Evolutionary conservation across 2,113 vertebrate species (phyloP), one percentile per base, ranked within the genome.

Genomic region (Stigmatopora argus): DNA sequence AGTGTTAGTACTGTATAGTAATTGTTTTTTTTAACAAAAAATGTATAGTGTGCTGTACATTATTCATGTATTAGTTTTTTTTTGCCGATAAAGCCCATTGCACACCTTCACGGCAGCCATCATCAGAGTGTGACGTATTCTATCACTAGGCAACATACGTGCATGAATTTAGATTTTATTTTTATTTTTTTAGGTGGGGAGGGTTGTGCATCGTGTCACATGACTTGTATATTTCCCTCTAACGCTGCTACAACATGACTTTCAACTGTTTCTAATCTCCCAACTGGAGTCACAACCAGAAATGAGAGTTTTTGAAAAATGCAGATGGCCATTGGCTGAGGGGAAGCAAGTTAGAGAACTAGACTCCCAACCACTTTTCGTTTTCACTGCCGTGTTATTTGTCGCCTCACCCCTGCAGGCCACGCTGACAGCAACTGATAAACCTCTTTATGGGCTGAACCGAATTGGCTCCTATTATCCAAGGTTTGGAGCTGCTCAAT

Each of bases 391-490:
- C 83, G 86, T 90, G 84, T 90, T 89, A 86, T 89, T 89, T 88
- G 85, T 82, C 69, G 71, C 78, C 79, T 84, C 82, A 83, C 79
- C 85, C 84, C 90, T 87, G 82, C 88, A 86, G 87, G 88, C 84
- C 81, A 86, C 80, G 82, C 86, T 89, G 89, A 90, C 88, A 89
- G 82, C 81, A 83, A 84, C 85, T 84, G 89, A 91, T 91, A 90
- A 90, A 89, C 81, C 86, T 89, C 83, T 90, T 89, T 88, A 89
- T 84, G 84, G 86, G 81, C 85, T 85, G 83, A 84, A 89, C 88
- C 86, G 86, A 90, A 90, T 87, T 90, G 88, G 83, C 81, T 89
- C 81, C 86, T 80, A 89, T 90, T 90, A 90, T 90, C 85, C 80
- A 85, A 87, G 88, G 89, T 90, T 87, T 90, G 86, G 86, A 85